Conservation (phyloP, 2,113 vertebrate genomes). For the Caracal caracal region DNA sequence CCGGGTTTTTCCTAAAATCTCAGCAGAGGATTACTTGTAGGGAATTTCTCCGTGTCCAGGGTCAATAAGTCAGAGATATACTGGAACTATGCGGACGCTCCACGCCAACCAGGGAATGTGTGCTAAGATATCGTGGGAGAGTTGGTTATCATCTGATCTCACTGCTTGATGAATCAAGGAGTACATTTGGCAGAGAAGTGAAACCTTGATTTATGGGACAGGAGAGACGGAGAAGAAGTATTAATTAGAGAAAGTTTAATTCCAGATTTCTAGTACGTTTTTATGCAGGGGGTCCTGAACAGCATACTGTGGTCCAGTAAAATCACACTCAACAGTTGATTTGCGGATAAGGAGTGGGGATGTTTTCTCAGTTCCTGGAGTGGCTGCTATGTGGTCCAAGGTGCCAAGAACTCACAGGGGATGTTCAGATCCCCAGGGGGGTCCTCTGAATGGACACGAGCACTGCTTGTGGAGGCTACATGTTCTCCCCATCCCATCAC, state of each 20-base stretch:
- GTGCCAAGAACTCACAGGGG: background rate
- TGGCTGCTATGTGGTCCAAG: background rate
- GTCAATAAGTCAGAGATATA: background rate
- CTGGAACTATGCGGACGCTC: background rate
- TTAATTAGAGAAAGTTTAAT: background rate
- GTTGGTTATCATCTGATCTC: rapidly evolving
- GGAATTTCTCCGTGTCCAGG: background rate
- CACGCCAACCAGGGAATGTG: rapidly evolving
- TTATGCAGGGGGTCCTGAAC: background rate
- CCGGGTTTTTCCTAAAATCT: background rate
- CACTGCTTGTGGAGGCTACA: background rate
- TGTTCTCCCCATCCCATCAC: background rate
- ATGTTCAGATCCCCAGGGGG: background rate
- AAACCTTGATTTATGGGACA: background rate
- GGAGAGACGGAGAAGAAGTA: background rate
- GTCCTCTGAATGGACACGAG: background rate
- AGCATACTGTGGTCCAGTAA: background rate
- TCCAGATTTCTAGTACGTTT: background rate
- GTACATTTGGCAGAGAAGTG: background rate
- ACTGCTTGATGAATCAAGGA: background rate
- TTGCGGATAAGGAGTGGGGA: background rate
- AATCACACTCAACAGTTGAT: background rate
- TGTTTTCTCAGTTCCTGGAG: background rate
- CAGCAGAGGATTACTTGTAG: background rate
- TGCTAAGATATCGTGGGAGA: background rate